Evolutionary conservation across 2,113 vertebrate genomes (phyloP).

Genomic region (Eurystomus gularis): DNA sequence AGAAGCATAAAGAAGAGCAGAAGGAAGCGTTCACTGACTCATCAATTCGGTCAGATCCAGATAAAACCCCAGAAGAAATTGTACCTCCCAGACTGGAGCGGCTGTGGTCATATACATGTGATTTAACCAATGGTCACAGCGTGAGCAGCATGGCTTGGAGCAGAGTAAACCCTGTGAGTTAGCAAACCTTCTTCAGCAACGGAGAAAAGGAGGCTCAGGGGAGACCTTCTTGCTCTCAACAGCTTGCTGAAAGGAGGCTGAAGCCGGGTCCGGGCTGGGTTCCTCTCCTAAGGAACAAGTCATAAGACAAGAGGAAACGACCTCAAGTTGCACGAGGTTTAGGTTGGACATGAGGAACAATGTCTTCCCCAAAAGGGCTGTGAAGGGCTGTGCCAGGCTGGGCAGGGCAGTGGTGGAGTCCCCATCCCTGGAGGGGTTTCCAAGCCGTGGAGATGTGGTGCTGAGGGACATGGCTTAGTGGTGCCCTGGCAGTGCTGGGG

Average conservation of each 20-base stretch:
- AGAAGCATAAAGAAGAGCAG: not conserved
- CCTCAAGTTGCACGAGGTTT: too few species aligned
- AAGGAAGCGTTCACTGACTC: not conserved
- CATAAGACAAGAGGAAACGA: not conserved
- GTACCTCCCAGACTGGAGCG: constrained; percentile 71
- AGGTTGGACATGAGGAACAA: too few species aligned
- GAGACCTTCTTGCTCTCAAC: not conserved
- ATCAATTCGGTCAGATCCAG: not conserved
- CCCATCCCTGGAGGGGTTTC: too few species aligned
- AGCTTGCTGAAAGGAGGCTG: not conserved
- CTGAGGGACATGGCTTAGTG: too few species aligned
- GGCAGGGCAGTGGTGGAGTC: too few species aligned
- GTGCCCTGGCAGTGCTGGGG: too few species aligned
- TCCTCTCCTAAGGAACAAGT: not conserved
- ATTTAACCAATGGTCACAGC: constrained; percentile 73
- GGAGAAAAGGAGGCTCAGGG: not conserved
- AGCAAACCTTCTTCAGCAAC: not conserved
- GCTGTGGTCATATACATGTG: constrained; percentile 86
- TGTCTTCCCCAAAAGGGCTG: too few species aligned
- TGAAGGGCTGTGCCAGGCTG: too few species aligned
- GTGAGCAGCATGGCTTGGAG: constrained; percentile 90
- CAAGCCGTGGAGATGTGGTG: too few species aligned
- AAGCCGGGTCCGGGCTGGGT: not conserved
- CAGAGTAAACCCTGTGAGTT: constrained; percentile 83
- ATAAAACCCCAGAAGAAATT: not conserved